These are phyloP conservation scores for Hirtodrosophila histrioides DNA, from an alignment of 2,888 invertebrate species.

Conservation along the genomic window DNA sequence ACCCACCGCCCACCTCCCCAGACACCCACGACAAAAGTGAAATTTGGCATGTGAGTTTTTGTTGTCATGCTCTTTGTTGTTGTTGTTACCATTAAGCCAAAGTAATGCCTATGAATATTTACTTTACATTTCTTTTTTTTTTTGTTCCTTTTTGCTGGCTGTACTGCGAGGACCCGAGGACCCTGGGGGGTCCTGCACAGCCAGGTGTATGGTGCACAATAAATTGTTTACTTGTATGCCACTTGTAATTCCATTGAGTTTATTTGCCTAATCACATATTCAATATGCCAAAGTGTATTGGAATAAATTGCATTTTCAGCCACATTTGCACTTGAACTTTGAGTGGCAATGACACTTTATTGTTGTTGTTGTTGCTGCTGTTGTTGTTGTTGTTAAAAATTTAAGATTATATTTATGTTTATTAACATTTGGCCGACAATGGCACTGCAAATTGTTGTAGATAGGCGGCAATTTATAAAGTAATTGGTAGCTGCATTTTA, in stretches of 20 bases:
- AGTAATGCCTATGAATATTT: slow-evolving; percentile 75
- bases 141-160: slow-evolving; percentile 2
- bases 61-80: slow-evolving; percentile 9
- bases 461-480: slow-evolving; percentile 33
- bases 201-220: slow-evolving; percentile 34
- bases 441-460: slow-evolving; percentile 34
- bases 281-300: slow-evolving; percentile 78
- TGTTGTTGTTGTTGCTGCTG: not conserved
- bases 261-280: slow-evolving; percentile 80
- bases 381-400: slow-evolving; percentile 14
- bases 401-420: slow-evolving; percentile 44
- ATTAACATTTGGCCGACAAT: slow-evolving; percentile 41
- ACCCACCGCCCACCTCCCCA: not conserved
- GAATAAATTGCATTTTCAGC: slow-evolving; percentile 69
- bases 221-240: slow-evolving; percentile 58
- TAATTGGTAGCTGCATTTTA: slow-evolving; percentile 71
- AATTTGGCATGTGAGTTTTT: slow-evolving; percentile 57
- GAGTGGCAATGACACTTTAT: slow-evolving; percentile 33
- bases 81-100: slow-evolving; percentile 39
- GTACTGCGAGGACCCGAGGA: too few species aligned
- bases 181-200: not conserved
- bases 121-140: slow-evolving; percentile 56
- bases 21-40: slow-evolving; percentile 35
- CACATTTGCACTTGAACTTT: slow-evolving; percentile 50
- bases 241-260: slow-evolving; percentile 72